Base-by-base conservation (phyloP, 2,797 vertebrate genomes). In the Malurus splendens region DNA sequence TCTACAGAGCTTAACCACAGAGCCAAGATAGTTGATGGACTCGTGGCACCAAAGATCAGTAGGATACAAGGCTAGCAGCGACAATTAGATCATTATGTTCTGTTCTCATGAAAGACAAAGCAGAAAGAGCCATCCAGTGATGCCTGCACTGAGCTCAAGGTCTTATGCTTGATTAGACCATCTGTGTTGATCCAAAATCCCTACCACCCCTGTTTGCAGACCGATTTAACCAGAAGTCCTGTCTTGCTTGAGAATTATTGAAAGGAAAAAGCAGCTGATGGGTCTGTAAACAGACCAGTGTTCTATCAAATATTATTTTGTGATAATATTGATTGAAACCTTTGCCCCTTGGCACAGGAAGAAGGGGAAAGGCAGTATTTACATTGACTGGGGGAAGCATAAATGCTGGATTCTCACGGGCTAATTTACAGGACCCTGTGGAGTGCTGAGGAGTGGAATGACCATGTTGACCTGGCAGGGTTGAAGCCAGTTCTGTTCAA, bases 401-500 rank as follows among this genome's bases (percentile, higher is more conserved):
- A 86, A 81, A 67, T 72, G 55, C 52, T 91, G n/a, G 65, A 66
- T 93, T 90, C 88, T 93, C 65, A 75, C 0, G 0, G 68, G 22
- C 56, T 87, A 51, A 78, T 94, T 90, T 92, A 60, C 56, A 78
- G 84, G 52, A 86, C 6, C 45, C 59, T 6, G 24, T 81, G 78
- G 61, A 85, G 62, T 48, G 61, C 84, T 87, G 82, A 91, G 57
- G 55, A 87, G 45, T 62, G 41, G 66, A 89, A 66, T n/a, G 44
- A 81, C 72, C 22, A 3, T 55, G 81, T 44, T 89, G 89, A 94
- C 89, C 90, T 76, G 64, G 24, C 55, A 81, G 76, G 36, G 39
- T 30, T 86, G 87, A 83, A 92, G 30, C 60, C 45, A 57, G 32
- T 66, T 90, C 76, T 91, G 56, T 66, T 89, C 87, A 83, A 66